Evolutionary conservation across 2,797 vertebrate genomes (phyloP), one percentile per base, ranked within the genome.

Genomic region (Schizothorax lantsangensis): DNA sequence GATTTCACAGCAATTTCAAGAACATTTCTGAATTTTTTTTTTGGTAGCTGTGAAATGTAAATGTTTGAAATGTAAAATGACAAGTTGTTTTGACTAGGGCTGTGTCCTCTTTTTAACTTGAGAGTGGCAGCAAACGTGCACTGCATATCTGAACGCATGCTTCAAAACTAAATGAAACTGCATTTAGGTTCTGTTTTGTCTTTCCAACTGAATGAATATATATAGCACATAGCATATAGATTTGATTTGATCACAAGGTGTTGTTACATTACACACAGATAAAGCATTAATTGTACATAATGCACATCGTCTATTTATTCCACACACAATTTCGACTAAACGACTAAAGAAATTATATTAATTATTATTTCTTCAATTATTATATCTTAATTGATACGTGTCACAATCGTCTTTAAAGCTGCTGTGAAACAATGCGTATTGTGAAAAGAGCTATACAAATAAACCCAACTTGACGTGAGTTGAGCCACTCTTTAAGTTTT

Each of bases 61-160:
- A 54, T 54, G 45, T 78, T 85, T 85, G 74, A 84, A 69, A 84
- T 57, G 74, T 43, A 43, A 78, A 69, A 79, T 57, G 23, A 15
- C 74, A 54, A 45, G 43, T 77, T 66, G 30, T 84, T 26, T 57
- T 11, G 36, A 83, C 23, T 12, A 64, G 62, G 6, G 19, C 23
- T 33, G 15, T 43, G 23, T 71, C n/a, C 10, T 40, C 15, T 71
- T 38, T 38, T 64, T 49, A 49, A 36, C 19, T 26, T 8, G 30
- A 23, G 71, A 54, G 47, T 75, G 9, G 12, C 59, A 4, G 23
- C 21, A 43, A 73, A n/a, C 3, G 36, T 12, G 2, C 9, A 5
- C 54, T 2, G 4, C 19, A 23, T 4, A 79, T 78, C 30, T 43
- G 15, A 78, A 30, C 1, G 1, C 10, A 23, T 33, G 19, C 21